phyloP scores from a whole-genome alignment of 1,140 invertebrate genomes.

The Euglossa dilemma region DNA sequence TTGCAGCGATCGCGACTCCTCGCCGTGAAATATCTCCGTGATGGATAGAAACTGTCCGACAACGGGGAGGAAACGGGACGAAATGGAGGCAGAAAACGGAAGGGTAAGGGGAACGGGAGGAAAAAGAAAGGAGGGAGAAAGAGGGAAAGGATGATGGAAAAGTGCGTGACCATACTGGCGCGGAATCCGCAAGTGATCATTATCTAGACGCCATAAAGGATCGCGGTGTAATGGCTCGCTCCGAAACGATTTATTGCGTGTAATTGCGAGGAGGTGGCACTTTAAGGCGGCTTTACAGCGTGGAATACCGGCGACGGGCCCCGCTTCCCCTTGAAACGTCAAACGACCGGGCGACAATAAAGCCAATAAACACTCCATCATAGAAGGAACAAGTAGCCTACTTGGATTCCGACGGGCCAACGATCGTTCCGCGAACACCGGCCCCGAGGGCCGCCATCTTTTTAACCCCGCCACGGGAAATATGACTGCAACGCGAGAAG shows the following conservation, averaged over 20 bases:
- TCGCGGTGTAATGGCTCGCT: constrained; percentile 18
- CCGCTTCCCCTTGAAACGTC: too few relatives aligned
- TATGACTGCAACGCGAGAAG: too few relatives aligned
- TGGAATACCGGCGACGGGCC: not conserved
- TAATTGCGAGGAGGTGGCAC: constrained; percentile 38
- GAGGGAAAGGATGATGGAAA: not conserved
- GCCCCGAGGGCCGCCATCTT: not conserved
- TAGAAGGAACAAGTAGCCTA: not conserved
- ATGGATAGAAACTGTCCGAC: not conserved
- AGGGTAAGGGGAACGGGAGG: not conserved
- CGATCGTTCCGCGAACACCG: not conserved
- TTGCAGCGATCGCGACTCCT: not conserved
- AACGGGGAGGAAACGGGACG: too few relatives aligned
- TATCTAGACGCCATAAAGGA: constrained; percentile 24
- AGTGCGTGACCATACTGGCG: constrained; percentile 1
- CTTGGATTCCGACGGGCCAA: not conserved
- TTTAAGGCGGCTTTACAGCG: not conserved
- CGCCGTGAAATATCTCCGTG: not conserved
- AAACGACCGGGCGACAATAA: constrained; percentile 10
- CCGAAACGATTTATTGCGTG: constrained; percentile 36
- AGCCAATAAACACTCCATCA: not conserved
- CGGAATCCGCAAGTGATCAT: constrained; percentile 15
- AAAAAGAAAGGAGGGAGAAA: not conserved
- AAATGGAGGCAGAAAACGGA: too few relatives aligned
- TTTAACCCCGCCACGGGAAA: not conserved